A percentile compares a stretch with the other conserved stretches of the same genome.
Conservation (phyloP, 2,797 vertebrate genomes). For the Pagetopsis macropterus region DNA sequence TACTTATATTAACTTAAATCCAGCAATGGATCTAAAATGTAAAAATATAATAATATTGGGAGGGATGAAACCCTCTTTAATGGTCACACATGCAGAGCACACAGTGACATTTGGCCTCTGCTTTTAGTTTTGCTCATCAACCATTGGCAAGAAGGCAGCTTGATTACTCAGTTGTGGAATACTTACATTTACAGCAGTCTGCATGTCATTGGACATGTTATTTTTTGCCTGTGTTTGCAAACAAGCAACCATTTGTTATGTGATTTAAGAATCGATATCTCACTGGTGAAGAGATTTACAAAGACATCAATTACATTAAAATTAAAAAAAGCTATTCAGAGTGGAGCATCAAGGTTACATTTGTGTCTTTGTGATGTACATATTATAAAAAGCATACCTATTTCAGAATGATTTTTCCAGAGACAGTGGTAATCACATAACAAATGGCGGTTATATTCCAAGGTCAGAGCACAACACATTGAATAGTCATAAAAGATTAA, state of each 20-base stretch:
- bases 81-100: no score
- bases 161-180: not conserved
- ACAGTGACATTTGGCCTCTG: no score
- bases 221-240: not conserved
- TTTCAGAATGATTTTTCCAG: not conserved
- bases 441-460: slow-evolving; percentile 31
- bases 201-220: not conserved
- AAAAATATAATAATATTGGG: no score
- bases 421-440: slow-evolving; percentile 1
- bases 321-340: not conserved
- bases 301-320: not conserved
- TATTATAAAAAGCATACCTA: slow-evolving; percentile 3
- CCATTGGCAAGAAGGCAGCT: not conserved
- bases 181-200: not conserved
- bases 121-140: not conserved
- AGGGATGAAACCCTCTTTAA: no score
- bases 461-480: slow-evolving; percentile 53
- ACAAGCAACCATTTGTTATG: not conserved
- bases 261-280: slow-evolving; percentile 2
- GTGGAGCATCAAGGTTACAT: slow-evolving; percentile 21
- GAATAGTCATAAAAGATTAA: slow-evolving; percentile 58
- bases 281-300: not conserved
- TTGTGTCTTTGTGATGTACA: not conserved
- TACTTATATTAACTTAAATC: slow-evolving; percentile 5
- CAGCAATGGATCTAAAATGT: not conserved